phyloP scores from a whole-genome alignment of 2,888 invertebrate genomes.

The Clitarchus hookeri region DNA sequence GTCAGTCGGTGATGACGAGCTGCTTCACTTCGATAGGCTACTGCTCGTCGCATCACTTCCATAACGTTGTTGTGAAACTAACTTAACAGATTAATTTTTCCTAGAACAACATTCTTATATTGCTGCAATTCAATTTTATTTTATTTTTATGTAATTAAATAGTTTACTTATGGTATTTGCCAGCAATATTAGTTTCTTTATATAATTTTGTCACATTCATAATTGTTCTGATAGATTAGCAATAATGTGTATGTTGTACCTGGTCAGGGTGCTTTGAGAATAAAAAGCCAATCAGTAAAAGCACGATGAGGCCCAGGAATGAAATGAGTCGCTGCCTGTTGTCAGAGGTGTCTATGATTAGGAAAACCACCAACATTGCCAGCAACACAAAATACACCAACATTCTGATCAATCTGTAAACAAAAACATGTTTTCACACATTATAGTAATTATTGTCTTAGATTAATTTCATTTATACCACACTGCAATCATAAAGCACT shows the following conservation, averaged over 20 bases:
- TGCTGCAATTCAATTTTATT: no score
- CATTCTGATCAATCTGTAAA: conserved; percentile 54
- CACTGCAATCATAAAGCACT: no score
- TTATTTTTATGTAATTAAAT: no score
- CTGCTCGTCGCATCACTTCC: no score
- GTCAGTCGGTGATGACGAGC: no score
- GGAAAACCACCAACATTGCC: conserved; percentile 60
- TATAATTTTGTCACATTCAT: background rate
- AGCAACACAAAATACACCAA: conserved; percentile 57
- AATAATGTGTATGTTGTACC: conserved; percentile 49
- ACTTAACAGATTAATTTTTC: no score
- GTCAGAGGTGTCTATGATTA: conserved; percentile 67
- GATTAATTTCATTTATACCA: no score
- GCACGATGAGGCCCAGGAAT: conserved; percentile 65
- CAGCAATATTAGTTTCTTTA: no score
- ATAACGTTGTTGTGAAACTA: no score
- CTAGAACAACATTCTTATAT: no score
- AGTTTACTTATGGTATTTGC: no score
- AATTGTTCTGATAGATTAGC: background rate
- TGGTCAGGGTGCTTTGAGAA: conserved; percentile 64
- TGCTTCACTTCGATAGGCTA: no score
- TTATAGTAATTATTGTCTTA: background rate
- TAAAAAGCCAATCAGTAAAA: conserved; percentile 66
- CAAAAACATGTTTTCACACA: conserved; percentile 29
- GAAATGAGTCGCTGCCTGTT: conserved; percentile 68